Evolutionary conservation across 2,888 invertebrate genomes (phyloP).

Genomic region (Phaonia tiefii): DNA sequence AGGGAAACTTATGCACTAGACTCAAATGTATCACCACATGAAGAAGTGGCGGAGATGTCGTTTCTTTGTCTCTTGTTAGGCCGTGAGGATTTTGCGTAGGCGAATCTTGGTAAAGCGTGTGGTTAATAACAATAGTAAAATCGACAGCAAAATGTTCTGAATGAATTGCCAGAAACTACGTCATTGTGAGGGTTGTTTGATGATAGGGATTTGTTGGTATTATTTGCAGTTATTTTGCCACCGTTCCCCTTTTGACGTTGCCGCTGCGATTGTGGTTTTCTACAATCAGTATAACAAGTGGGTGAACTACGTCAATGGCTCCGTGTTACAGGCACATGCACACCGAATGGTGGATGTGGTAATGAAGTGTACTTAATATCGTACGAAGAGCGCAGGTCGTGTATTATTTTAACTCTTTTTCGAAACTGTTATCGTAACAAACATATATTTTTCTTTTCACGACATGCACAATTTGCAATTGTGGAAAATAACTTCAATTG

Average conservation of each 20-base stretch:
- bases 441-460: too few relatives aligned
- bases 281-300: constrained; percentile 45
- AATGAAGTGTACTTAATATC: constrained; percentile 2
- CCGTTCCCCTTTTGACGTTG: too few relatives aligned
- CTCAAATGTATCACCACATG: background rate
- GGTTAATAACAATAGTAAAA: constrained; percentile 1
- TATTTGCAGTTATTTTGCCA: constrained; percentile 16
- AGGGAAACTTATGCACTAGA: background rate
- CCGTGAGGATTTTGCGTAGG: background rate
- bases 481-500: too few relatives aligned
- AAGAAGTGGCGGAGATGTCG: background rate
- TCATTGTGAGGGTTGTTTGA: constrained; percentile 54
- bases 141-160: background rate
- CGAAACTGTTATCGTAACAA: background rate
- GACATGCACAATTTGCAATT: too few relatives aligned
- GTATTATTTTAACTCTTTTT: background rate
- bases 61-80: background rate
- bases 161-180: constrained; percentile 45
- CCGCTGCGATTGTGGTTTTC: constrained; percentile 5
- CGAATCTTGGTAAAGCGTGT: background rate
- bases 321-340: constrained; percentile 3
- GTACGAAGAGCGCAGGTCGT: constrained; percentile 49
- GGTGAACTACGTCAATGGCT: constrained; percentile 54
- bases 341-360: background rate
- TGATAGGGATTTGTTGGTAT: constrained; percentile 8